These are phyloP conservation scores for Marcusenius ussheri DNA, from an alignment of 2,113 vertebrate species.

Conservation along the genomic window DNA sequence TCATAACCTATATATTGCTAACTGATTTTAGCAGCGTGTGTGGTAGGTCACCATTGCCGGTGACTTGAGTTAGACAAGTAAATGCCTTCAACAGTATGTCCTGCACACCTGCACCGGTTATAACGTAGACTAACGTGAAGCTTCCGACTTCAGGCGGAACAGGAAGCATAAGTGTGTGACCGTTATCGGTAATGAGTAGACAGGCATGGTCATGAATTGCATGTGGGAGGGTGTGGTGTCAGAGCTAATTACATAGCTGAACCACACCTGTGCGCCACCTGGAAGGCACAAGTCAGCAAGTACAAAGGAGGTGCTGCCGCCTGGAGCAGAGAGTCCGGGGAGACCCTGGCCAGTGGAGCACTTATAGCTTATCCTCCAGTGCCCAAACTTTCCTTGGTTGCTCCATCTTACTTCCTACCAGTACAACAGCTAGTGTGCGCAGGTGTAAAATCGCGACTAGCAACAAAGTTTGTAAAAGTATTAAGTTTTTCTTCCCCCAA, in stretches of 20 bases:
- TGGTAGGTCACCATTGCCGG: not conserved
- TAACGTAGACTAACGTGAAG: not conserved
- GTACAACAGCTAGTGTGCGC: not conserved
- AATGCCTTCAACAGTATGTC: not conserved
- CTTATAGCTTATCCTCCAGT: not conserved
- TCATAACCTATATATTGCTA: not conserved
- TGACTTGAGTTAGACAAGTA: not conserved
- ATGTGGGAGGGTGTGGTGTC: not conserved
- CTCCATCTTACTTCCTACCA: not conserved
- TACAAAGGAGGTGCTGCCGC: not conserved
- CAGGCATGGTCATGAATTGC: not conserved
- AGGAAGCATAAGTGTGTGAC: not conserved
- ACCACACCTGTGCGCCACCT: not conserved
- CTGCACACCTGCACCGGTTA: not conserved
- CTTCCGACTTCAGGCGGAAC: not conserved
- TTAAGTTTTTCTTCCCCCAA: not conserved
- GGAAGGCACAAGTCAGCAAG: not conserved
- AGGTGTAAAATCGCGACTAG: not conserved
- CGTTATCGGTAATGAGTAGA: not conserved
- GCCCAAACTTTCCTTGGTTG: not conserved
- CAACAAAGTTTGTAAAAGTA: not conserved
- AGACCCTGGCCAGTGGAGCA: not conserved
- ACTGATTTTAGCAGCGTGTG: not conserved
- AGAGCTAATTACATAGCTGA: conserved; percentile 4
- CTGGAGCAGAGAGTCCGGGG: not conserved